Evolutionary conservation across 2,113 vertebrate genomes (phyloP), one percentile per base, ranked within the genome.

Genomic region (Prinia subflava): DNA sequence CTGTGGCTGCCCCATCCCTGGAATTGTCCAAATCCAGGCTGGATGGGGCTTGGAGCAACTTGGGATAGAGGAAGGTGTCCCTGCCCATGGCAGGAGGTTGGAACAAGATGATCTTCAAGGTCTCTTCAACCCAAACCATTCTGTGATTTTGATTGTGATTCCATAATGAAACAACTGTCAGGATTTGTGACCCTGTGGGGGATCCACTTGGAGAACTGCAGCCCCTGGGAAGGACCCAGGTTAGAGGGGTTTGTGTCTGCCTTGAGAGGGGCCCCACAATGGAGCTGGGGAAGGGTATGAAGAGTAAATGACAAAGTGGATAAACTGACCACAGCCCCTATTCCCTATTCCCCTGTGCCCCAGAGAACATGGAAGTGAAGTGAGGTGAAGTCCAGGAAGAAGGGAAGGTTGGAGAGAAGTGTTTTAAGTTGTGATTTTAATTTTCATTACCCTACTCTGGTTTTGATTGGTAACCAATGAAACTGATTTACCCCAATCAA

Each of bases 81-180:
- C 44, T 59, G 17, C 2, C 14, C 71, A 31, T 18, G 37, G 7
- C 37, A 68, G 53, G 21, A 0, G 0, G 2, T 11, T 42, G 60
- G 44, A 35, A 50, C 1, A 1, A 3, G 52, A 11, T 50, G 13
- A 59, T 10, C 7, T 52, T 76, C 4, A 37, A 27, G 22, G 14
- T 22, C 1, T 7, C 9, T 47, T 59, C 25, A 31, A 37, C 31
- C 21, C 53, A 77, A 68, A 33, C 31, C 11, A 10, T 18, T 52
- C 31, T 44, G 44, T 59, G 33, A 37, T 50, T 59, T 44, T 33
- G 11, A 13, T 59, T 37, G 25, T 37, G 44, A 31, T 52, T 76
- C 37, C 37, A 15, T 44, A 52, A 11, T 22, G 62, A 21, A 8
- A 5, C 25, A 50, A 7, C 37, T 50, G 27, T 8, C 7, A 37